Conservation (phyloP, 2,888 invertebrate species). For the Tholera decimalis region DNA sequence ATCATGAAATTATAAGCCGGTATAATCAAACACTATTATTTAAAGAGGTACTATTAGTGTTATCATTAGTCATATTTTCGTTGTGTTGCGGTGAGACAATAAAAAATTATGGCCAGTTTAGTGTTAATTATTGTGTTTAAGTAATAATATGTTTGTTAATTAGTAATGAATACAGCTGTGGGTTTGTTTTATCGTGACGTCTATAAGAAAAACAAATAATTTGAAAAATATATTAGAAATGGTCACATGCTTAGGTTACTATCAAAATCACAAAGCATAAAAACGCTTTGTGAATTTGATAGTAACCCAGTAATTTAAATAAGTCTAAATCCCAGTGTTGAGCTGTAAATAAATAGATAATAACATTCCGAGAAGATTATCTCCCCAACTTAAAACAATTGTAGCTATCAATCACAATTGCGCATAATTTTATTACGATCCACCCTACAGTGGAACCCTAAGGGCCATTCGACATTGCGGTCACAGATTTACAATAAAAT, state of each 20-base stretch:
- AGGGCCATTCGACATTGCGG: slow-evolving; percentile 75
- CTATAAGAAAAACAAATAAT: background rate
- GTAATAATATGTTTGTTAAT: slow-evolving; percentile 8
- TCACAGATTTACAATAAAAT: slow-evolving; percentile 84
- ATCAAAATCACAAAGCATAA: background rate
- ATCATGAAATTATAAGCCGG: background rate
- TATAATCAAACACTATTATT: slow-evolving; percentile 21
- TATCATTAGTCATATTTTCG: slow-evolving; percentile 4
- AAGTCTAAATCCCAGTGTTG: background rate
- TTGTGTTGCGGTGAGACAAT: slow-evolving; percentile 5
- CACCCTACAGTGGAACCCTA: slow-evolving; percentile 63
- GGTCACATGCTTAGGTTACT: background rate
- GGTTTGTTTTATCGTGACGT: background rate
- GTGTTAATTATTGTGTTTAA: background rate
- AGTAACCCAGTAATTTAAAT: background rate
- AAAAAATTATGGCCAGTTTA: background rate
- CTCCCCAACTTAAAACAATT: slow-evolving; percentile 60
- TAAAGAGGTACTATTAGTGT: background rate
- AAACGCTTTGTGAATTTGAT: too few relatives aligned
- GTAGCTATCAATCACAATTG: slow-evolving; percentile 67
- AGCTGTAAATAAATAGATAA: slow-evolving; percentile 5
- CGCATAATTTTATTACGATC: slow-evolving; percentile 70
- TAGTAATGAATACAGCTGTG: slow-evolving; percentile 18
- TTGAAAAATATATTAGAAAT: background rate
- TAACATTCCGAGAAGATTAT: slow-evolving; percentile 28